Evolutionary conservation across 2,113 vertebrate genomes (phyloP), one percentile per base, ranked within the genome.

Genomic region (Pandion haliaetus): DNA sequence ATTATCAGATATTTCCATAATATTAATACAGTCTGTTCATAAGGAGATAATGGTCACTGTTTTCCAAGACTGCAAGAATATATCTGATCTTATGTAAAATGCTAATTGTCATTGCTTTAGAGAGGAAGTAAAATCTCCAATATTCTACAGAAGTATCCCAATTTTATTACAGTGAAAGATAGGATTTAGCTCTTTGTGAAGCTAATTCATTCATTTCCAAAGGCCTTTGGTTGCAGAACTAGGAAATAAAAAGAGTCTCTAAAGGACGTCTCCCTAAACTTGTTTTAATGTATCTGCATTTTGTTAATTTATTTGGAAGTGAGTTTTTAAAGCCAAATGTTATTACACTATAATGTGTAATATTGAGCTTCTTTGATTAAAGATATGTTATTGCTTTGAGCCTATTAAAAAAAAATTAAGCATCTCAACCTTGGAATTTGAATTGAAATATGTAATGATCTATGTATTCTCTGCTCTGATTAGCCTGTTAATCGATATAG

Each of bases 401-500:
- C 17, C 81, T 90, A 95, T 95, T 95, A 97, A 95, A 97, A 92
- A 86, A 88, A 93, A 89, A 79, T 65, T 54, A 96, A 85, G 29
- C 62, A 85, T 73, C 57, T 90, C 70, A 95, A 6, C 93, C 81
- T 94, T 87, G 81, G 91, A 93, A 84, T 93, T 93, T 66, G 70
- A 89, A 95, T 76, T 92, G 88, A 93, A 95, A 89, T 87, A 86
- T 62, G 86, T 95, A 94, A 96, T 87, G 83, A 93, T 87, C 91
- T 88, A 89, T 72, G n/a, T 38, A 79, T 90, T 83, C 36, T 91
- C 54, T 82, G 66, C 62, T 91, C 67, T 95, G 91, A 91, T 88
- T 91, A 96, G 58, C 45, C 63, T 80, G 81, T 87, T 8, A 52
- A 88, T 97, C 29, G 2, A 94, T 90, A 94, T 18, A 7, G 40